phyloP scores from a whole-genome alignment of 2,888 invertebrate genomes.

The Ochropleura plecta region DNA sequence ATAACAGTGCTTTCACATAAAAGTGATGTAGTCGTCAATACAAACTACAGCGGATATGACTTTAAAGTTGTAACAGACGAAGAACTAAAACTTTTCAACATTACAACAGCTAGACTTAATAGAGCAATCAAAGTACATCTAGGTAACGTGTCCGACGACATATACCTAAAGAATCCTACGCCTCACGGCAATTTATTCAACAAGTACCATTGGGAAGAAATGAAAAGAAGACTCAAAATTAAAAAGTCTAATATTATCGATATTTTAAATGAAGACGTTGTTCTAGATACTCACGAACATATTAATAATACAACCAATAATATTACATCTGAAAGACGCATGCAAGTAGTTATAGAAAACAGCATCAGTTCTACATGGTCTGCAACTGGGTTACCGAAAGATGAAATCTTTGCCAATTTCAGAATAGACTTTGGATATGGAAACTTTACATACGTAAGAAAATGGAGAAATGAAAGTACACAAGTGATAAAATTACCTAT shows the following conservation, averaged over 20 bases:
- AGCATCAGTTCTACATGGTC: conserved; percentile 75
- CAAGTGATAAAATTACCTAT: conserved; percentile 66
- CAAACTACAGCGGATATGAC: conserved; percentile 71
- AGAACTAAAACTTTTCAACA: conserved; percentile 78
- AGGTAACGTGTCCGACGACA: conserved; percentile 76
- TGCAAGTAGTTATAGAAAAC: conserved; percentile 71
- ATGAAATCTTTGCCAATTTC: conserved; percentile 71
- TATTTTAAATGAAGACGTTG: conserved; percentile 71
- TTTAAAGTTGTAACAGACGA: conserved; percentile 74
- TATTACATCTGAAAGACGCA: conserved; percentile 64
- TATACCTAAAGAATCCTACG: conserved; percentile 82
- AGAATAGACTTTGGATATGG: conserved; percentile 71
- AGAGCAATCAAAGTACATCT: conserved; percentile 76
- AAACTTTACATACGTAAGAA: conserved; percentile 66
- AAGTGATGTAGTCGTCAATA: conserved; percentile 63
- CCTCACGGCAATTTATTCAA: conserved; percentile 75
- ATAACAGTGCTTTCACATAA: conserved; percentile 70
- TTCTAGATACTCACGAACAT: conserved; percentile 71
- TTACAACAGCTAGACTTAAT: conserved; percentile 78
- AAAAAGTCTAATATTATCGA: conserved; percentile 73
- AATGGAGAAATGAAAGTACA: conserved; percentile 74
- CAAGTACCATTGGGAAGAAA: conserved; percentile 78
- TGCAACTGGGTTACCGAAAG: conserved; percentile 71
- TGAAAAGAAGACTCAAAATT: conserved; percentile 71
- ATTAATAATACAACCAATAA: conserved; percentile 75